Evolutionary conservation across 2,797 vertebrate species (phyloP).

Genomic region (Rachycentron canadum): DNA sequence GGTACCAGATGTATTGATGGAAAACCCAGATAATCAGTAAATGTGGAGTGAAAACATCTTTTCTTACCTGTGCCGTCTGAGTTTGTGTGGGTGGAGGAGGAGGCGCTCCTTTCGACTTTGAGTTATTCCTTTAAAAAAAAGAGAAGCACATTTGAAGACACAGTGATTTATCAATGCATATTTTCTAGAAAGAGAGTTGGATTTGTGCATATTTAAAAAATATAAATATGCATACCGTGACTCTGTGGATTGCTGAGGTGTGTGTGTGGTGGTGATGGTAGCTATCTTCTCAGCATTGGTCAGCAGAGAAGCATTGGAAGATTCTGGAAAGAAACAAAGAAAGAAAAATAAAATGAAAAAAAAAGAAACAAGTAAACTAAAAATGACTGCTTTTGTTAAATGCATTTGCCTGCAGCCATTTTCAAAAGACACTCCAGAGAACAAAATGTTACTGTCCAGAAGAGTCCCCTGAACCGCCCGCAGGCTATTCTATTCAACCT

Average conservation of each 20-base stretch:
- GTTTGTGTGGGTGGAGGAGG: constrained; percentile 85
- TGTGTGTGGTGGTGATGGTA: constrained; percentile 97
- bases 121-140: constrained; percentile 88
- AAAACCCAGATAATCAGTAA: not conserved
- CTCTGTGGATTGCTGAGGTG: constrained; percentile 89
- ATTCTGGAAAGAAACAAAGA: constrained; percentile 83
- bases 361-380: not conserved
- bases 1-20: not conserved
- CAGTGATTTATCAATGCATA: not conserved
- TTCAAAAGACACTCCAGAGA: constrained; percentile 49
- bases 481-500: constrained; percentile 59
- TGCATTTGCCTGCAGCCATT: constrained; percentile 29
- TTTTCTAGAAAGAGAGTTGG: not conserved
- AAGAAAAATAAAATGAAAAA: not conserved
- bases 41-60: constrained; percentile 7
- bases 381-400: constrained; percentile 43
- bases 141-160: constrained; percentile 15
- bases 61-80: constrained; percentile 89
- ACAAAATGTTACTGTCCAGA: constrained; percentile 56
- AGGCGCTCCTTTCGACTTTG: constrained; percentile 92
- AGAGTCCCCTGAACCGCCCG: constrained; percentile 47
- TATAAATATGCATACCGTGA: constrained; percentile 64
- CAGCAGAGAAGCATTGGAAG: constrained; percentile 95
- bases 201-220: not conserved
- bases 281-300: constrained; percentile 98